Evolutionary conservation across 2,888 invertebrate genomes (phyloP).

Genomic region (Stenotaenia linearis): DNA sequence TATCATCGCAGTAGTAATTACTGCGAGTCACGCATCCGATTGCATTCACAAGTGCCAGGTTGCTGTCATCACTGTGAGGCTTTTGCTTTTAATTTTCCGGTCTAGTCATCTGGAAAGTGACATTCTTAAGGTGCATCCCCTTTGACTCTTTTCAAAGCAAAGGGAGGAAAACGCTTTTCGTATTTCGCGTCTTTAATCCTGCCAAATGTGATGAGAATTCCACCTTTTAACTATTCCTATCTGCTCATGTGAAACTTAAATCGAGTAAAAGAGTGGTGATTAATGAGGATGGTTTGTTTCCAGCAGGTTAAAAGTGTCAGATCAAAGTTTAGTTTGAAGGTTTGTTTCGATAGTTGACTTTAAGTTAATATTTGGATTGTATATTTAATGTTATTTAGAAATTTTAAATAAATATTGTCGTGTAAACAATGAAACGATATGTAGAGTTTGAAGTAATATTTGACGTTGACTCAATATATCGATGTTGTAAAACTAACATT

Average conservation of each 20-base stretch:
- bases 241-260: not conserved
- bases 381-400: no score
- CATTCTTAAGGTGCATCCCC: constrained; percentile 4
- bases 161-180: not conserved
- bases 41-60: constrained; percentile 2
- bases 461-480: no score
- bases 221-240: not conserved
- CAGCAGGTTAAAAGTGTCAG: no score
- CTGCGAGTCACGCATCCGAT: constrained; percentile 5
- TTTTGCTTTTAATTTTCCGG: constrained; percentile 19
- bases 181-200: not conserved
- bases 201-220: not conserved
- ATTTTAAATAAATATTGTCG: no score
- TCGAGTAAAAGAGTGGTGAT: not conserved
- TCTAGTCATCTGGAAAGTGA: constrained; percentile 13
- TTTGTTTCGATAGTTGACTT: no score
- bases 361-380: no score
- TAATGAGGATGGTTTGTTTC: not conserved
- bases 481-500: no score
- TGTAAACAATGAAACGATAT: no score
- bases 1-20: not conserved
- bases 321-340: no score
- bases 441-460: no score
- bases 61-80: not conserved
- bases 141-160: not conserved